Base-by-base conservation (phyloP, 2,797 vertebrate genomes). In the Dryobates pubescens region DNA sequence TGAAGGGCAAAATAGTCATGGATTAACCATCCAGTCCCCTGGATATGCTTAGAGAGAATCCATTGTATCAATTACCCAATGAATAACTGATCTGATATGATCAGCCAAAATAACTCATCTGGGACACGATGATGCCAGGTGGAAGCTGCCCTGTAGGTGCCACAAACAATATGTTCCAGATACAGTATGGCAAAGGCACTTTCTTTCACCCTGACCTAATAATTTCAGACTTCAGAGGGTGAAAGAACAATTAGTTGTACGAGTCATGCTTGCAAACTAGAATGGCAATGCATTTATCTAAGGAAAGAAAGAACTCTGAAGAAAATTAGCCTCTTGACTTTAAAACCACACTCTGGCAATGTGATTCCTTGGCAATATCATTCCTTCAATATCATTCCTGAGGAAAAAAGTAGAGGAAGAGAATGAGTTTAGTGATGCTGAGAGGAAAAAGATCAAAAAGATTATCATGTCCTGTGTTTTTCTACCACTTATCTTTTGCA, bases 321-420 rank as follows among this genome's bases (percentile, higher is more conserved):
- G 32, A 85, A 93, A 82, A 92, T 75, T 56, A 93, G 62, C 32
- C 41, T 82, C 81, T 90, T 79, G 56, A 89, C 65, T 93, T 77
- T 17, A 77, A 77, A 91, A 92, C 27, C 41, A 38, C 19, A 77
- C 65, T 56, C 36, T 90, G 72, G 45, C 67, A 84, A 26, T 20
- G n/a, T 43, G 45, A 91, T 87, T 89, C 32, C 32, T 82, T 82
- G 81, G 72, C 78, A 88, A 17, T 61, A 54, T 56, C 3, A 3
- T 56, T 74, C 17, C 17, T 70, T 68, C 63, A n/a, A n/a, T n/a
- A n/a, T n/a, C n/a, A n/a, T n/a, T n/a, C 45, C 69, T 72, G 56
- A 78, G 63, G 70, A 54, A 85, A 89, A 72, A 43, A 30, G 24
- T 16, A 67, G 54, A 64, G 11, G 4, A 63, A 72, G 9, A 79